Evolutionary conservation across 2,888 invertebrate genomes (phyloP).

Genomic region (Melanostoma scalare): DNA sequence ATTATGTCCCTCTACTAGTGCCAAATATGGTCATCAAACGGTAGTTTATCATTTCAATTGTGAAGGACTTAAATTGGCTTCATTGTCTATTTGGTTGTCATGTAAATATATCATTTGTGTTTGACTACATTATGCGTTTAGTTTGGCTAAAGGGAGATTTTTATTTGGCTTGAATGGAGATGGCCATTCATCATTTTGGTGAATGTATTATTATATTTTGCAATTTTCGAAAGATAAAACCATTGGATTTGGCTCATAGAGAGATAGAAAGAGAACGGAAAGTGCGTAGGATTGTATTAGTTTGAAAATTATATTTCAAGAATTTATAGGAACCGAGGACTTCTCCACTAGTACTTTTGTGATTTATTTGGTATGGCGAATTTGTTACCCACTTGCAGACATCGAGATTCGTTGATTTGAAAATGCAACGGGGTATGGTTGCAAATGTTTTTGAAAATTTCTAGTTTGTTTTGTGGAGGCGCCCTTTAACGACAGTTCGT

Average conservation of each 20-base stretch:
- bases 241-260: slow-evolving; percentile 24
- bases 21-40: slow-evolving; percentile 81
- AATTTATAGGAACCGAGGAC: slow-evolving; percentile 14
- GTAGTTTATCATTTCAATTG: slow-evolving; percentile 77
- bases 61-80: slow-evolving; percentile 29
- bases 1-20: slow-evolving; percentile 76
- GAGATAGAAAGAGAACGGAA: not conserved
- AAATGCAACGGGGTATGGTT: too few species aligned
- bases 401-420: too few species aligned
- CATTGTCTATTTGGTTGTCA: not conserved
- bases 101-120: slow-evolving; percentile 23
- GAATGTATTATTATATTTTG: slow-evolving; percentile 27
- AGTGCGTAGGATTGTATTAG: slow-evolving; percentile 48
- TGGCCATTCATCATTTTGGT: slow-evolving; percentile 35
- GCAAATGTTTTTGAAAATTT: too few species aligned
- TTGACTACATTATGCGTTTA: slow-evolving; percentile 29
- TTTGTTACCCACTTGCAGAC: too few species aligned
- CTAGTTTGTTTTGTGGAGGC: too few species aligned
- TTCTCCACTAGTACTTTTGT: not conserved
- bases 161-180: slow-evolving; percentile 16
- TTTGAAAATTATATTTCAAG: slow-evolving; percentile 2
- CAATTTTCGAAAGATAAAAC: not conserved
- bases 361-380: too few species aligned
- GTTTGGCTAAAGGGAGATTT: slow-evolving; percentile 2
- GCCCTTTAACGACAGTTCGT: too few species aligned